These are phyloP conservation scores for Apotomis capreana DNA, from an alignment of 2,888 invertebrate species.

Conservation along the genomic window DNA sequence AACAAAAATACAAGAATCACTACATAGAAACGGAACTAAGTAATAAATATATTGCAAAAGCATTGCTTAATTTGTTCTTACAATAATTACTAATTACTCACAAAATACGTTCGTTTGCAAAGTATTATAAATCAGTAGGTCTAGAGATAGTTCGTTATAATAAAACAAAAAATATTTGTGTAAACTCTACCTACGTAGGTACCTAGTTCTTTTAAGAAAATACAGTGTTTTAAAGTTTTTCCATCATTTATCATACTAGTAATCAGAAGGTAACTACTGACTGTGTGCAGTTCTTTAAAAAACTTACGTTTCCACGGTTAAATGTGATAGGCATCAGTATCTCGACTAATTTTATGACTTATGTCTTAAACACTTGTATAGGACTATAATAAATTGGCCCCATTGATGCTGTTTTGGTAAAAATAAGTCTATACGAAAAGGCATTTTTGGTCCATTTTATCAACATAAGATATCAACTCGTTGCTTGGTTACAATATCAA, in stretches of 20 bases:
- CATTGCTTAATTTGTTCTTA: not conserved
- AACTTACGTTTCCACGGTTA: constrained; percentile 79
- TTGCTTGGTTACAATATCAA: constrained; percentile 62
- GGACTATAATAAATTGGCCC: constrained; percentile 62
- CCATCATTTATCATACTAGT: too few relatives aligned
- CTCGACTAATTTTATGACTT: constrained; percentile 51
- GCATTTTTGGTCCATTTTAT: constrained; percentile 72
- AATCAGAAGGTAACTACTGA: not conserved
- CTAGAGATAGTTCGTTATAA: too few relatives aligned
- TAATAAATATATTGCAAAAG: not conserved
- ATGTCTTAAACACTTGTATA: constrained; percentile 54
- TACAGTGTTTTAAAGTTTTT: too few relatives aligned
- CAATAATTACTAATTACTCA: not conserved
- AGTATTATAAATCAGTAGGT: not conserved
- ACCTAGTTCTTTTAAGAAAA: too few relatives aligned
- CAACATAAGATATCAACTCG: constrained; percentile 51
- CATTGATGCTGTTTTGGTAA: constrained; percentile 59
- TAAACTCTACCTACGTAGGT: too few relatives aligned
- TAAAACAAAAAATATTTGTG: too few relatives aligned
- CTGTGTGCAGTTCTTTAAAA: not conserved
- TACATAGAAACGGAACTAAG: too few relatives aligned
- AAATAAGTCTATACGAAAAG: constrained; percentile 74
- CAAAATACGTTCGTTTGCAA: not conserved
- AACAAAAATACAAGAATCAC: too few relatives aligned
- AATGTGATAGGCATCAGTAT: constrained; percentile 75